Conservation (phyloP, 2,797 vertebrate species). For the Ibycter americanus region DNA sequence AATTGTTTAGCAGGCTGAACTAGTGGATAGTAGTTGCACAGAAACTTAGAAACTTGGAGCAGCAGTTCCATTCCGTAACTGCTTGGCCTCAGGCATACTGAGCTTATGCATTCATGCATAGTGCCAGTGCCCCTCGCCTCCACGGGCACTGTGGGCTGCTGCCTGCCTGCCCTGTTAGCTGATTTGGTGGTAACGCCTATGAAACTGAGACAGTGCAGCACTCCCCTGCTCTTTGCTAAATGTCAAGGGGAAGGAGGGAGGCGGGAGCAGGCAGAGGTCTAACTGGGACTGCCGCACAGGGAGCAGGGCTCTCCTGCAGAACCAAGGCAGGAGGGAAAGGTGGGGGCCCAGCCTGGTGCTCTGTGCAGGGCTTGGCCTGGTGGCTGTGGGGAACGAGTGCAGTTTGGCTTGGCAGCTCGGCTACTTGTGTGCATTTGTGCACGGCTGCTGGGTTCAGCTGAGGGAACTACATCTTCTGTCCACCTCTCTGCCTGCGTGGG, state of each 20-base stretch:
- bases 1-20: background rate
- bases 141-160: background rate
- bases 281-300: background rate
- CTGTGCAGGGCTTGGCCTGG: background rate
- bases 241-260: fast-evolving
- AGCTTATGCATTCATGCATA: background rate
- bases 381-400: background rate
- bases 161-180: background rate
- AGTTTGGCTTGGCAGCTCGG: fast-evolving
- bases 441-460: background rate
- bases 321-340: background rate
- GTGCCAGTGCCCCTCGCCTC: background rate
- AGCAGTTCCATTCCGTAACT: background rate
- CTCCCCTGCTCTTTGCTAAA: background rate
- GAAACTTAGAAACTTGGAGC: background rate
- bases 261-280: background rate
- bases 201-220: background rate
- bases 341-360: fast-evolving
- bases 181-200: background rate
- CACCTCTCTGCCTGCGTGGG: too few species aligned
- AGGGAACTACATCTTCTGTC: background rate
- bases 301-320: background rate
- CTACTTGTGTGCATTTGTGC: background rate
- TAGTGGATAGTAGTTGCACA: background rate
- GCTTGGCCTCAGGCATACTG: background rate